Evolutionary conservation across 2,888 invertebrate genomes (phyloP), one percentile per base, ranked within the genome.

Genomic region (Yponomeuta malinellus): DNA sequence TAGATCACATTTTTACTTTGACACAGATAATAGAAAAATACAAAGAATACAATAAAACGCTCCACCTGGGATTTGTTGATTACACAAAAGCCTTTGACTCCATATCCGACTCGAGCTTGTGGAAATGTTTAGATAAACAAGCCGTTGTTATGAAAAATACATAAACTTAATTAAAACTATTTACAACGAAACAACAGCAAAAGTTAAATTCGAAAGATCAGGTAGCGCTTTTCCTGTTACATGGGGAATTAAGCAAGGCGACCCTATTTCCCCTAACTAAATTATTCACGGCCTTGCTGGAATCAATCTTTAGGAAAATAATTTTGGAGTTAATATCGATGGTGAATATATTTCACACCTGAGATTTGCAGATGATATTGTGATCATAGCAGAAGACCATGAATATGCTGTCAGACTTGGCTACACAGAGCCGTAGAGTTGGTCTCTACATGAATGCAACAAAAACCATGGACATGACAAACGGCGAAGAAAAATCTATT

Each of bases 361-460:
- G 12, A 29, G 69, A 29, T 69, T 69, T 37, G 63, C 69, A 59
- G 69, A 69, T 31, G 69, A 69, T 31, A 69, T 69, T 31, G 63
- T 69, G 10, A 10, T 68, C 10, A 5, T 68, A 23, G n/a, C 15
- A 10, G 48, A 68, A 48, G 15, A n/a, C 48, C 48, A 23, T 8
- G 48, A 48, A n/a, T 31, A 68, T 68, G 68, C 10, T 68, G 10
- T 8, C 5, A n/a, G 10, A 48, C 2, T n/a, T 68, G 4, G 48
- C 23, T 10, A 10, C 43, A 8, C 3, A 68, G 10, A 68, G 68
- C n/a, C 43, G 48, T 48, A 48, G 10, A 63, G 31, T 8, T 15
- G 69, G 69, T 8, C n/a, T 63, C 31, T 10, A 23, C 8, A 63
- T 63, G 69, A 63, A 63, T 15, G 63, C n/a, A 3, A n/a, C 31